A percentile compares a stretch with the other conserved stretches of the same genome.
phyloP scores from a whole-genome alignment of 2,888 invertebrate genomes.

The Caenorhabditis plicata region DNA sequence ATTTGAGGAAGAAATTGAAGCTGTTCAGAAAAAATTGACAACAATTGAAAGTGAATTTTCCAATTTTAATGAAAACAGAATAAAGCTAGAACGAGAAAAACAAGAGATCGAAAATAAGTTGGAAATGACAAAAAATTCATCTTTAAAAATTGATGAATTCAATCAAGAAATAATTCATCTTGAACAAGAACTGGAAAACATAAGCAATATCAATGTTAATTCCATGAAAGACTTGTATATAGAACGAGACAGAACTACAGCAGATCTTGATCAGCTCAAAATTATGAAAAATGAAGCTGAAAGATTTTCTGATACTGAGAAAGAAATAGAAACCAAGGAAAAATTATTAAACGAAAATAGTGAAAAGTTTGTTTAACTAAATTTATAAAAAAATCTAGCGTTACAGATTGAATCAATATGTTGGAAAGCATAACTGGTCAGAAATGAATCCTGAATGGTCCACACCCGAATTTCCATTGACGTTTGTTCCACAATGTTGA shows the following conservation, averaged over 20 bases:
- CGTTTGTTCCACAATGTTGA: no score
- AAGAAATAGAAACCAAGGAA: slow-evolving; percentile 9
- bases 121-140: slow-evolving; percentile 11
- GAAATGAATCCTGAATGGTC: slow-evolving; percentile 10
- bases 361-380: no score
- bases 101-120: slow-evolving; percentile 11
- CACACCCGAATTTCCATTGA: no score
- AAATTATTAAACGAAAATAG: background rate
- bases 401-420: no score
- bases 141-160: slow-evolving; percentile 12
- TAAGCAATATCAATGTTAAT: no score
- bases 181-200: no score
- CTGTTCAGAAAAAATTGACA: slow-evolving; percentile 17
- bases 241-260: no score
- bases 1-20: slow-evolving; percentile 3
- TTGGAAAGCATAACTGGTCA: no score
- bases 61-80: background rate
- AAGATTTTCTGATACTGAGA: slow-evolving; percentile 17
- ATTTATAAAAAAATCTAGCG: background rate
- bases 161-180: no score
- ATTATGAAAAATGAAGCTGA: slow-evolving; percentile 17
- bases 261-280: background rate
- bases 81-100: slow-evolving; percentile 14
- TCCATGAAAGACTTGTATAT: no score
- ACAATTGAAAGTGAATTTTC: slow-evolving; percentile 18